phyloP scores from a whole-genome alignment of 2,888 invertebrate genomes.

The Atethmia centrago region DNA sequence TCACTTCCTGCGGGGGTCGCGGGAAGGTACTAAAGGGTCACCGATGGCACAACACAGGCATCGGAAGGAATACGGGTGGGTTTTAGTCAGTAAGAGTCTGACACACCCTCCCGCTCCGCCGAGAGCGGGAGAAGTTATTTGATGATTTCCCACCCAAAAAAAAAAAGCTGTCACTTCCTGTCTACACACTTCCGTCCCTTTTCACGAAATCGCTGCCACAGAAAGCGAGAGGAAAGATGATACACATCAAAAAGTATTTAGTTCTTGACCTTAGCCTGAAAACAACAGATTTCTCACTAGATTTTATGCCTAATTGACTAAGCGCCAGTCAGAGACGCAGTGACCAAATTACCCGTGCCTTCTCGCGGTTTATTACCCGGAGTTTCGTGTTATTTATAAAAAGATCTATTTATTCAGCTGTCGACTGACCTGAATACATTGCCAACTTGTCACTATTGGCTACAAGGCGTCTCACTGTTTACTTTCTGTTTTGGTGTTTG shows the following conservation, averaged over 20 bases:
- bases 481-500: constrained; percentile 50
- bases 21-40: too few species aligned
- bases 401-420: constrained; percentile 88
- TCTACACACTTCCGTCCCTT: too few species aligned
- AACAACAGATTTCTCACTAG: constrained; percentile 14
- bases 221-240: too few species aligned
- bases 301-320: constrained; percentile 33
- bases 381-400: constrained; percentile 86
- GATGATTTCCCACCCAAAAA: too few species aligned
- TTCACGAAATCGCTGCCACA: too few species aligned
- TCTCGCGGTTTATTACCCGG: constrained; percentile 69
- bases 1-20: too few species aligned
- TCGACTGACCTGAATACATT: constrained; percentile 85
- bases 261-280: constrained; percentile 24
- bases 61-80: too few species aligned
- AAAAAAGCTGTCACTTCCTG: too few species aligned
- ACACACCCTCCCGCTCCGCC: too few species aligned
- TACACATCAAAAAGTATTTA: not conserved
- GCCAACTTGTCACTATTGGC: constrained; percentile 77
- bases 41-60: too few species aligned
- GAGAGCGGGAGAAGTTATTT: too few species aligned
- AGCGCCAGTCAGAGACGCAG: constrained; percentile 38
- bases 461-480: constrained; percentile 43
- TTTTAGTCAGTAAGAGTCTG: too few species aligned
- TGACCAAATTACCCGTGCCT: constrained; percentile 78